Conservation (phyloP, 1,140 invertebrate species). For the Zaprionus tsacasi region DNA sequence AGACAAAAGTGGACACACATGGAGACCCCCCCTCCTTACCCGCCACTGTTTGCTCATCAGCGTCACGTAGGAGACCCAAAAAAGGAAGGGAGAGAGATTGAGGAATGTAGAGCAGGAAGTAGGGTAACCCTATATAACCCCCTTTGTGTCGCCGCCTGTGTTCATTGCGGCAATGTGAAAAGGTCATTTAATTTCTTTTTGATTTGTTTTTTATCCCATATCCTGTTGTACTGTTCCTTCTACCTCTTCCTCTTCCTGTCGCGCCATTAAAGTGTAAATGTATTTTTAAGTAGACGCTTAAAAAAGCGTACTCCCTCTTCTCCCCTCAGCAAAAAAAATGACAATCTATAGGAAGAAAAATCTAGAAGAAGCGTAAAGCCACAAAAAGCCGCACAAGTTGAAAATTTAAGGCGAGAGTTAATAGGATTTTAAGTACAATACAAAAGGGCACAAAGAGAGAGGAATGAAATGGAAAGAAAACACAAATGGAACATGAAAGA, state of each 20-base stretch:
- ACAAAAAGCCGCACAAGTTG: conserved; percentile 77
- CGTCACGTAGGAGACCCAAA: conserved; percentile 26
- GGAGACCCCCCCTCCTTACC: not conserved
- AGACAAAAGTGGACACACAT: conserved; percentile 31
- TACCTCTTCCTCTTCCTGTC: conserved; percentile 7
- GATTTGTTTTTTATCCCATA: conserved; percentile 66
- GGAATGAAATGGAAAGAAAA: not conserved
- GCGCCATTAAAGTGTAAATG: conserved; percentile 81
- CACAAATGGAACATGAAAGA: not conserved
- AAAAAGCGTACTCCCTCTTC: too few species aligned
- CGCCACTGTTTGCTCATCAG: conserved; percentile 43
- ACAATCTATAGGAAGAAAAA: conserved; percentile 58
- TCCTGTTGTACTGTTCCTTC: conserved; percentile 6
- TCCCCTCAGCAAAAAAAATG: conserved; percentile 5
- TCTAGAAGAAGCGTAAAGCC: conserved; percentile 63
- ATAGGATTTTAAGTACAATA: conserved; percentile 80
- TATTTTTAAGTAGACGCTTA: conserved; percentile 78
- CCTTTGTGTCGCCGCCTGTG: conserved; percentile 22
- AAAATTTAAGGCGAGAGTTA: conserved; percentile 69
- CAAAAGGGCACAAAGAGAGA: conserved; percentile 25
- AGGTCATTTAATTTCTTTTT: conserved; percentile 83
- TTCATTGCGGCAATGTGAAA: conserved; percentile 67
- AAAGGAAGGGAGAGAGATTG: not conserved
- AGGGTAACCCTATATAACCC: not conserved
- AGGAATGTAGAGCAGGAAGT: not conserved